Conservation (phyloP, 2,113 vertebrate genomes). For the Irena cyanogastra region DNA sequence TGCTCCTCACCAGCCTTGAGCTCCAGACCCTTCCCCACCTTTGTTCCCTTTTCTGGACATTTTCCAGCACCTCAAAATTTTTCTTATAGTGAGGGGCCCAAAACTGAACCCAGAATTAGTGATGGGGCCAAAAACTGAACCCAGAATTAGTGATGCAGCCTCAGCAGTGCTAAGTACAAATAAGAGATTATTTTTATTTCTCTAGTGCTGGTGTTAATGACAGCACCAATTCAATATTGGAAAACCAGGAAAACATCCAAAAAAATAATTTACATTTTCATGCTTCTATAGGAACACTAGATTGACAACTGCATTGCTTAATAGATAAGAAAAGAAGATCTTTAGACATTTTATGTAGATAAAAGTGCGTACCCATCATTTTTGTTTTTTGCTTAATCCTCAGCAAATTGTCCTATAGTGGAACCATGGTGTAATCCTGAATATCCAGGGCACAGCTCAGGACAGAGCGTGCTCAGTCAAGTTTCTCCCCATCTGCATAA, state of each 20-base stretch:
- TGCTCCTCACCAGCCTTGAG: not conserved
- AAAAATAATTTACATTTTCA: not conserved
- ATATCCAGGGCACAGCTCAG: not conserved
- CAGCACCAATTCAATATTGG: not conserved
- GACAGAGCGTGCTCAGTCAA: not conserved
- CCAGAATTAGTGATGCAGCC: rapidly evolving
- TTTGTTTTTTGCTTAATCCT: not conserved
- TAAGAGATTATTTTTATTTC: not conserved
- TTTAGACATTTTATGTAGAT: not conserved
- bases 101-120: not conserved
- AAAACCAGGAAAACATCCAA: not conserved
- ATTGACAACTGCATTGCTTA: not conserved
- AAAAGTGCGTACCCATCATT: not conserved
- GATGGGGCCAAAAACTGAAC: not conserved
- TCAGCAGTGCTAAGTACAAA: not conserved
- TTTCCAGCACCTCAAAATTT: not conserved
- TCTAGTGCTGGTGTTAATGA: not conserved
- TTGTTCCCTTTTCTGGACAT: not conserved
- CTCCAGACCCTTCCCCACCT: not conserved
- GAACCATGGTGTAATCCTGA: not conserved
- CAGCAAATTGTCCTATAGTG: not conserved
- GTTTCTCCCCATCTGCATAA: not conserved
- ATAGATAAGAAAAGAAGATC: not conserved
- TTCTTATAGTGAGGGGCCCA: not conserved
- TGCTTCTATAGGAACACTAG: not conserved